Evolutionary conservation across 2,113 vertebrate genomes (phyloP).

Genomic region (Coptodon rendalli): DNA sequence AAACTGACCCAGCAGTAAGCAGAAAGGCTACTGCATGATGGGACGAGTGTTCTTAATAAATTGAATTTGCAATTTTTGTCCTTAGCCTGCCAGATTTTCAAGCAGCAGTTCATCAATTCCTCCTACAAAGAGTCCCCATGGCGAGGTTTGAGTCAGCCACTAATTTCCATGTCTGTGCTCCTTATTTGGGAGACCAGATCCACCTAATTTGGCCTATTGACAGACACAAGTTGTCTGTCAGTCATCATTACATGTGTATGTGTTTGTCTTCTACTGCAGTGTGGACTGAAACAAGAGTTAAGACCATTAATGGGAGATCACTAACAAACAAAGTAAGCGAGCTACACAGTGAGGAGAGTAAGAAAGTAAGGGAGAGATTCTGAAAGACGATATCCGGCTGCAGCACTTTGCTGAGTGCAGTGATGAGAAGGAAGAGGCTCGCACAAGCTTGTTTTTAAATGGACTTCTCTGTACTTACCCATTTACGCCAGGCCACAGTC

Average conservation of each 20-base stretch:
- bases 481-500: slow-evolving; percentile 21
- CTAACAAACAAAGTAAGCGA: background rate
- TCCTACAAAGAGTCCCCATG: background rate
- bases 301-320: background rate
- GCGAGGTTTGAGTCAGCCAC: background rate
- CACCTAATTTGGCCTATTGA: background rate
- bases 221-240: background rate
- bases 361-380: background rate
- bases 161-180: background rate
- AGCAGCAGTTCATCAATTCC: background rate
- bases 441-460: slow-evolving; percentile 48
- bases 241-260: background rate
- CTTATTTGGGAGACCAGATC: background rate
- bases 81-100: background rate
- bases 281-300: background rate
- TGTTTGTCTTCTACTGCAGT: background rate
- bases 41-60: background rate
- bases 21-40: background rate
- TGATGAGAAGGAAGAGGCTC: slow-evolving; percentile 40
- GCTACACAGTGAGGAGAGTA: background rate
- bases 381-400: slow-evolving; percentile 24
- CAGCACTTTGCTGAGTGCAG: slow-evolving; percentile 63
- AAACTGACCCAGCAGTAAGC: background rate
- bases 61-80: background rate
- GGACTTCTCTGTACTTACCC: slow-evolving; percentile 45